Conservation (phyloP, 2,888 invertebrate species). For the Mythimna albipuncta region DNA sequence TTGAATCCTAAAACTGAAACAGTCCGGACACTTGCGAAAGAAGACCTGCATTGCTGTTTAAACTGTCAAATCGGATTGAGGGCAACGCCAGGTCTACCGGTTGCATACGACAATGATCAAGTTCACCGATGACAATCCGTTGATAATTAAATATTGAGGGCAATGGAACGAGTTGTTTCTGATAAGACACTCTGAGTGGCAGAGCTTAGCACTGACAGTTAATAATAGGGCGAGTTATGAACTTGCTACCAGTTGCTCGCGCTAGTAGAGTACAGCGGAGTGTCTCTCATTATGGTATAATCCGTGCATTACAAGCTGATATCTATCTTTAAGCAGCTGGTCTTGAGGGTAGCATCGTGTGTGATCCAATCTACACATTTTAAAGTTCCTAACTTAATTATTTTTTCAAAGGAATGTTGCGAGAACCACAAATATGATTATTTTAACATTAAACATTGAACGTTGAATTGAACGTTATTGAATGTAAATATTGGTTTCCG, state of each 20-base stretch:
- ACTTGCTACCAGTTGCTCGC: conserved; percentile 32
- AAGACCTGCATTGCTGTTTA: conserved; percentile 27
- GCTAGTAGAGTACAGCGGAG: neutral
- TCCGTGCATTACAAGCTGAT: conserved; percentile 35
- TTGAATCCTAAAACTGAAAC: neutral
- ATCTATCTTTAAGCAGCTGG: conserved; percentile 14
- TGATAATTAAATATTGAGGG: conserved; percentile 37
- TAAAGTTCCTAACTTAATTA: neutral
- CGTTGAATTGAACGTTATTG: no score
- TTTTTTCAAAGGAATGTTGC: neutral
- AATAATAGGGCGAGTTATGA: conserved; percentile 46
- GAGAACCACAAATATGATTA: neutral
- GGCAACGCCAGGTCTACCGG: conserved; percentile 15
- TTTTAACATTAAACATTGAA: neutral
- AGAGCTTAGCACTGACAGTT: conserved; percentile 43
- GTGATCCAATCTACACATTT: conserved; percentile 12
- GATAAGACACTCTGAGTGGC: conserved; percentile 56
- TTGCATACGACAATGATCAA: conserved; percentile 31
- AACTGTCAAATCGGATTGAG: conserved; percentile 44
- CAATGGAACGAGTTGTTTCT: conserved; percentile 44
- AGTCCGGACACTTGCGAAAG: conserved; percentile 39
- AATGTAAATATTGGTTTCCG: no score
- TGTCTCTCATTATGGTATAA: conserved; percentile 20
- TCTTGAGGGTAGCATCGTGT: conserved; percentile 28
- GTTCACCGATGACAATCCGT: conserved; percentile 31